These are phyloP conservation scores for Conomelus anceps DNA, from an alignment of 2,888 invertebrate species.

Conservation along the genomic window DNA sequence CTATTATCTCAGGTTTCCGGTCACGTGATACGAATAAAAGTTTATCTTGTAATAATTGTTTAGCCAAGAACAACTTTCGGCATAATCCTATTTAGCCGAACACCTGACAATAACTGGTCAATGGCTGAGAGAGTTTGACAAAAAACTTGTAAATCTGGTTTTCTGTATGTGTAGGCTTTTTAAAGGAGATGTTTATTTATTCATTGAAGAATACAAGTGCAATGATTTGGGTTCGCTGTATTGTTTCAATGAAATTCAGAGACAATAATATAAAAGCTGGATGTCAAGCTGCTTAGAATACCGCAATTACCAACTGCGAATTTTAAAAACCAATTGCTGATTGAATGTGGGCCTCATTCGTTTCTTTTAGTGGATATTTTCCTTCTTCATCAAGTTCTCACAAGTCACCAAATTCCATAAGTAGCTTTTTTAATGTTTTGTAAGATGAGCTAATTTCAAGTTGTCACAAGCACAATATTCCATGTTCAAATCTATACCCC, in stretches of 20 bases:
- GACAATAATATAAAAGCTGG: neutral
- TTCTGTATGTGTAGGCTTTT: neutral
- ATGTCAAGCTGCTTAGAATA: neutral
- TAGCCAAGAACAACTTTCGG: neutral
- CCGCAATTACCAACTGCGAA: neutral
- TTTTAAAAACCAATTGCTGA: neutral
- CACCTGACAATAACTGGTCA: neutral
- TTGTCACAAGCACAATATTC: too few species aligned
- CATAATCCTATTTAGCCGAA: neutral
- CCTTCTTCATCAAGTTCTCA: neutral
- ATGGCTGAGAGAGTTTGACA: neutral
- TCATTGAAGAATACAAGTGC: neutral
- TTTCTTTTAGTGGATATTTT: neutral
- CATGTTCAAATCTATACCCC: too few species aligned
- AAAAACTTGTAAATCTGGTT: neutral
- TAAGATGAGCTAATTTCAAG: too few species aligned
- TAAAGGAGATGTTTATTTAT: neutral
- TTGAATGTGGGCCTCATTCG: neutral
- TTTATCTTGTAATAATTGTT: neutral
- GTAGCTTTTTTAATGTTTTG: too few species aligned
- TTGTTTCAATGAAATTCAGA: neutral
- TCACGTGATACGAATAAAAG: neutral
- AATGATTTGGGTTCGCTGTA: neutral
- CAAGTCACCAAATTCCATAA: too few species aligned
- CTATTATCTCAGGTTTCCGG: neutral